phyloP scores from a whole-genome alignment of 2,113 vertebrate genomes.

The Motacilla tschutschensis region DNA sequence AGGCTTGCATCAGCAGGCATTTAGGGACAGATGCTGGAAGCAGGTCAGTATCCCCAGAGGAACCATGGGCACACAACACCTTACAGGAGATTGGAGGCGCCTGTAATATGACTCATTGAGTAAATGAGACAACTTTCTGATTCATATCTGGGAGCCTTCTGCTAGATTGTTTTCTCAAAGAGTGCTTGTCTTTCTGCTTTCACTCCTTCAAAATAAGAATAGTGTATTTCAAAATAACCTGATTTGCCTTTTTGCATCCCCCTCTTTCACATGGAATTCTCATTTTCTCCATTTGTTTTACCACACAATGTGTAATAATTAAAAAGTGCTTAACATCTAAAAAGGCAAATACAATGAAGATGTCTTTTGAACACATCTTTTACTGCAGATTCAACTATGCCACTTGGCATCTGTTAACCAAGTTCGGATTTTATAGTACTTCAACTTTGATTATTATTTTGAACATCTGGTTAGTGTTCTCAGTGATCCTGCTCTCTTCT shows the following conservation, averaged over 20 bases:
- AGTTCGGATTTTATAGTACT: not conserved
- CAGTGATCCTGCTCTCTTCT: not conserved
- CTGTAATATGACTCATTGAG: slow-evolving; percentile 15
- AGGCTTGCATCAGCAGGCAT: slow-evolving; percentile 27
- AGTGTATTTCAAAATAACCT: slow-evolving; percentile 1
- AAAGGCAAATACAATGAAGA: not conserved
- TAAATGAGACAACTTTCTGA: slow-evolving; percentile 23
- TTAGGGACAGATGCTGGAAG: slow-evolving; percentile 24
- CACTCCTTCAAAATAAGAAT: slow-evolving; percentile 5
- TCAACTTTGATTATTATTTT: not conserved
- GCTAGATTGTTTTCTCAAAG: slow-evolving; percentile 25
- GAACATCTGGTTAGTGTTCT: not conserved
- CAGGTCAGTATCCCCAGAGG: not conserved
- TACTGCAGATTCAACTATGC: not conserved
- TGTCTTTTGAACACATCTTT: not conserved
- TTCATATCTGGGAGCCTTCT: slow-evolving; percentile 35
- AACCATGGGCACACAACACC: not conserved
- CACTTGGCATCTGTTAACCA: not conserved
- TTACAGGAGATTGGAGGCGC: not conserved
- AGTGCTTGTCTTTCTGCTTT: not conserved
- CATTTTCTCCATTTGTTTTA: slow-evolving; percentile 10
- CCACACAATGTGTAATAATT: not conserved
- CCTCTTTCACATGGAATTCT: slow-evolving; percentile 10
- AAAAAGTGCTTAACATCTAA: not conserved
- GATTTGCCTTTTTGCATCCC: not conserved